A percentile compares a stretch with the other conserved stretches of the same genome.
phyloP scores from a whole-genome alignment of 2,113 vertebrate species.

The Myodes glareolus region DNA sequence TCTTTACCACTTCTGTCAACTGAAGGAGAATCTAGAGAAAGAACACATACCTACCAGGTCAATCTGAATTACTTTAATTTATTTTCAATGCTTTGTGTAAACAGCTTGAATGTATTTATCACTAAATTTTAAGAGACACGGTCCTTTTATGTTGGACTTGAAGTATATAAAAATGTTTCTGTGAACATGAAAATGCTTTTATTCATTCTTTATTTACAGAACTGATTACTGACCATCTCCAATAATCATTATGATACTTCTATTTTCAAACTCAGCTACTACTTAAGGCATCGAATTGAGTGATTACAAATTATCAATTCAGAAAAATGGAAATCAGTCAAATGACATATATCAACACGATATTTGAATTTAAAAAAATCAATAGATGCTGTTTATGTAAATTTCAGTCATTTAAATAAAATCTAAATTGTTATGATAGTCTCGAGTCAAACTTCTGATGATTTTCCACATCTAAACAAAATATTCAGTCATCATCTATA shows the following conservation, averaged over 20 bases:
- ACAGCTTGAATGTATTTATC: not conserved
- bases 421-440: constrained; percentile 22
- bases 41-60: not conserved
- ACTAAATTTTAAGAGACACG: not conserved
- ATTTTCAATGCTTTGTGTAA: not conserved
- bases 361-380: constrained; percentile 15
- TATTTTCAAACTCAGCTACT: not conserved
- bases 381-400: not conserved
- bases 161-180: constrained; percentile 6
- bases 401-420: constrained; percentile 38
- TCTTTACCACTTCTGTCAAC: constrained; percentile 9
- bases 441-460: not conserved
- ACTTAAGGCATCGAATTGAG: not conserved
- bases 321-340: constrained; percentile 1
- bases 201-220: not conserved
- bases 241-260: not conserved
- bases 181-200: not conserved
- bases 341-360: not conserved
- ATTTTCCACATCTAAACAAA: not conserved
- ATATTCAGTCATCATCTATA: constrained; percentile 1
- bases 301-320: constrained; percentile 13
- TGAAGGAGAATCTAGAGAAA: not conserved
- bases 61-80: not conserved
- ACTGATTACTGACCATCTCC: not conserved
- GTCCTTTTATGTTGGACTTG: not conserved